Base-by-base conservation (phyloP, 2,888 invertebrate species). In the Molanna angustata region DNA sequence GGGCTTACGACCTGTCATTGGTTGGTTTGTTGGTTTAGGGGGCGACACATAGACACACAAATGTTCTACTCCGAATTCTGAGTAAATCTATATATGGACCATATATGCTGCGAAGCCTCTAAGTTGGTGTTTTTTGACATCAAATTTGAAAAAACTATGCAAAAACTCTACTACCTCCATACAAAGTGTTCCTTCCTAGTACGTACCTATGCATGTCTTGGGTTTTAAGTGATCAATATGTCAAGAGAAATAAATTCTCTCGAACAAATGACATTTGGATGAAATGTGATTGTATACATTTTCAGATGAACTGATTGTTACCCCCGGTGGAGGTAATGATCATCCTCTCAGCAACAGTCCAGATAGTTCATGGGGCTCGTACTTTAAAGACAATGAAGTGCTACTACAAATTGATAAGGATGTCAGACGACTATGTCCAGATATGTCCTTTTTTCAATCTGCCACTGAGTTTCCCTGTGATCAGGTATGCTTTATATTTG, bases 361-460 rank as follows among this genome's bases (percentile, higher is more conserved):
- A 0, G 90, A 93, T 62, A 96, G 96, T 67, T 88, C 93, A 42
- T 99, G 99, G 99, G 88, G 88, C 64, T 88, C 87, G 2, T 98
- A 88, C 71, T 99, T 99, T 72, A 92, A 90, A 69, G 98, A 99
- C 69, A 99, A 99, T 70, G 96, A 98, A 74, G 94, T 97, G 54
- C 74, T 99, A 33, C 72, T 96, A 37, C 99, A 99, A 79, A 98
- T 99, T 63, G 97, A 98, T 70, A 98, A 97, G 70, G 96, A 97
- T 72, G 96, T 95, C 42, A 83, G 94, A 61, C 82, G 97, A 47
- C 73, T 97, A 2, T 95, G 94, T 67, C 97, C 97, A 9, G 97
- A 97, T 69, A 93, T 94, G 67, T 95, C 94, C 48, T 99, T 99
- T 74, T 99, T 99, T 71, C 98, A 98, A 74, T 70, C 79, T 45